Base-by-base conservation (phyloP, 2,888 invertebrate genomes). In the Drosophila macrospina region DNA sequence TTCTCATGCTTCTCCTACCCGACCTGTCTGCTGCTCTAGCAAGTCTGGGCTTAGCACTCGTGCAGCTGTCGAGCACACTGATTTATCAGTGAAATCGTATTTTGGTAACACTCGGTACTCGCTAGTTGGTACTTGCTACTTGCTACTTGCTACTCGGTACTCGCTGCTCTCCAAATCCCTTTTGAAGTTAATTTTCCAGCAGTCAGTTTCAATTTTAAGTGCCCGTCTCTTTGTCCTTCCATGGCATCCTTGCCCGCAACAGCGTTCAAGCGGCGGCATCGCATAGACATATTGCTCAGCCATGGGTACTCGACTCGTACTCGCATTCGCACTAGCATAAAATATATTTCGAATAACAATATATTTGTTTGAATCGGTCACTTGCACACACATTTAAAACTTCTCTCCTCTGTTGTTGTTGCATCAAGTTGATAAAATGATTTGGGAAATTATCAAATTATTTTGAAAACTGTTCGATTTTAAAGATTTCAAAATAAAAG, bases 111-210 rank as follows among this genome's bases (percentile, higher is more conserved):
- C 66, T 76, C 68, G 45, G 45, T 68, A 59, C 37, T 11, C 11
- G 26, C 15, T 50, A 6, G 20, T 50, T 4, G 15, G 32, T 48
- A 7, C 30, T 32, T 15, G 10, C 7, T 28, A 45, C 45, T 45
- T 13, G 42, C 5, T 11, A 42, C 41, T 41, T 5, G 16, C 16
- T 34, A 47, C 47, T 34, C 13, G 26, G n/a, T 32, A 47, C 32
- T 47, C 15, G 47, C 34, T 70, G 60, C 69, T 65, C 65, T 63
- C 69, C 57, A 80, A 80, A 78, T 80, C 82, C 74, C 76, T 68
- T 73, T 73, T 81, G 81, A 74, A 86, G 85, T 85, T 85, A 86
- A 87, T 87, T 86, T 87, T 86, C 86, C 86, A 81, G 77, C 83
- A 87, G 86, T 82, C 85, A 80, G 80, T 87, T 86, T 86, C 81